Evolutionary conservation across 2,888 invertebrate genomes (phyloP).

Genomic region (Tipula unca): DNA sequence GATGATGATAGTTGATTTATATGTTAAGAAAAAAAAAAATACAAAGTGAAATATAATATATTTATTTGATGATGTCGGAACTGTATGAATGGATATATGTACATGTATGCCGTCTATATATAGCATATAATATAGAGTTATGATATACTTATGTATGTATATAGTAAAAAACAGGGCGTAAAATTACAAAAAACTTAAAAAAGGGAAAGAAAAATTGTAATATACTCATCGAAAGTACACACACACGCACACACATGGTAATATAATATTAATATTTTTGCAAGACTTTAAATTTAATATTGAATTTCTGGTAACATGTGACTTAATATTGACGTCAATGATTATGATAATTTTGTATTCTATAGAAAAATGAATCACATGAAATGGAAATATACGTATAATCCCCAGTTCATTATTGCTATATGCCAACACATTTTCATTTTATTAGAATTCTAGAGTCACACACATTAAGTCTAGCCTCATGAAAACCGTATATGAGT

Average conservation of each 20-base stretch:
- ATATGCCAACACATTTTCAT: too few relatives aligned
- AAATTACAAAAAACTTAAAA: background rate
- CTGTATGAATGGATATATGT: background rate
- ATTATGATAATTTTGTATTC: background rate
- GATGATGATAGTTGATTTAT: slow-evolving; percentile 3
- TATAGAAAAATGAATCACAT: too few relatives aligned
- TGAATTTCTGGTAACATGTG: background rate
- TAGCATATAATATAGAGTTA: background rate
- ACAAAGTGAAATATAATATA: background rate
- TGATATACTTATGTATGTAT: background rate
- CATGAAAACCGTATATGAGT: too few relatives aligned
- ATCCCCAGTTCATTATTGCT: too few relatives aligned
- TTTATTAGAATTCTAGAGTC: too few relatives aligned
- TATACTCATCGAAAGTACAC: background rate
- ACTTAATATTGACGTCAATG: background rate
- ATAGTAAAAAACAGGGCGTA: background rate
- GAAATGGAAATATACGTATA: too few relatives aligned
- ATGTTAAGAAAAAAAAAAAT: background rate
- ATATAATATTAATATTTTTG: background rate
- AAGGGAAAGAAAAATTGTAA: background rate
- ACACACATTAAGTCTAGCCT: too few relatives aligned
- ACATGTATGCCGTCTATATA: background rate
- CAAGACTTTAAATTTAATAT: background rate
- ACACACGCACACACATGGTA: background rate
- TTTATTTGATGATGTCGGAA: slow-evolving; percentile 14